Evolutionary conservation across 1,140 invertebrate genomes (phyloP).

Genomic region (Brachionus plicatilis): DNA sequence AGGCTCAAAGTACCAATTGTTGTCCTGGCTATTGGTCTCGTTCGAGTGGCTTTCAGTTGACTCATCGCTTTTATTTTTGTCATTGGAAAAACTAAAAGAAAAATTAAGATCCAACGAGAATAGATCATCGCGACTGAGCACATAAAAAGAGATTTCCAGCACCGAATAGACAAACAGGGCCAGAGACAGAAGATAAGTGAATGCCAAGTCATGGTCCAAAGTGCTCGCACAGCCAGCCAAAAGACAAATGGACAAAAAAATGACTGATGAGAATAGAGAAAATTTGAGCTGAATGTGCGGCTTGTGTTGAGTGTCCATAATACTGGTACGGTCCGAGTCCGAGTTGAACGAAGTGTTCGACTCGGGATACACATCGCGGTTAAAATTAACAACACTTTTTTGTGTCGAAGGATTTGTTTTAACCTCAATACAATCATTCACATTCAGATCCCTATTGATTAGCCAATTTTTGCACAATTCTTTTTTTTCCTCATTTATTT

Average conservation of each 20-base stretch:
- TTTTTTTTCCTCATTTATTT: constrained; percentile 23
- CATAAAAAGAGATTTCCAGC: constrained; percentile 1
- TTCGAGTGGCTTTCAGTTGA: neutral
- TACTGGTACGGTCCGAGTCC: constrained; percentile 30
- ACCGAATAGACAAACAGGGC: neutral
- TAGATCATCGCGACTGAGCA: constrained; percentile 12
- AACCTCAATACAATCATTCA: neutral
- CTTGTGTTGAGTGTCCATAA: constrained; percentile 36
- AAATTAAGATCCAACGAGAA: neutral
- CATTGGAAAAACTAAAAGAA: constrained; percentile 5
- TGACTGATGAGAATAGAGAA: neutral
- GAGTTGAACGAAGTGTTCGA: constrained; percentile 12
- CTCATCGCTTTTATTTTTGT: neutral
- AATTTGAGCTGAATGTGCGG: constrained; percentile 13
- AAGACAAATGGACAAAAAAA: neutral
- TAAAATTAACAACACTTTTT: constrained; percentile 13
- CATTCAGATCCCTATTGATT: neutral
- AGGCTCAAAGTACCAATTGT: constrained; percentile 29
- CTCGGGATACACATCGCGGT: neutral
- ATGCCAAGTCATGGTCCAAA: neutral
- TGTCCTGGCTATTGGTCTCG: neutral
- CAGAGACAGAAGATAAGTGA: neutral
- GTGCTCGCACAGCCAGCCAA: neutral
- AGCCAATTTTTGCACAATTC: constrained; percentile 22
- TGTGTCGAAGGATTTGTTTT: neutral